Percentiles rank a stretch among this genome's conserved stretches.
phyloP scores from a whole-genome alignment of 2,113 vertebrate species.

The Microtus pennsylvanicus region DNA sequence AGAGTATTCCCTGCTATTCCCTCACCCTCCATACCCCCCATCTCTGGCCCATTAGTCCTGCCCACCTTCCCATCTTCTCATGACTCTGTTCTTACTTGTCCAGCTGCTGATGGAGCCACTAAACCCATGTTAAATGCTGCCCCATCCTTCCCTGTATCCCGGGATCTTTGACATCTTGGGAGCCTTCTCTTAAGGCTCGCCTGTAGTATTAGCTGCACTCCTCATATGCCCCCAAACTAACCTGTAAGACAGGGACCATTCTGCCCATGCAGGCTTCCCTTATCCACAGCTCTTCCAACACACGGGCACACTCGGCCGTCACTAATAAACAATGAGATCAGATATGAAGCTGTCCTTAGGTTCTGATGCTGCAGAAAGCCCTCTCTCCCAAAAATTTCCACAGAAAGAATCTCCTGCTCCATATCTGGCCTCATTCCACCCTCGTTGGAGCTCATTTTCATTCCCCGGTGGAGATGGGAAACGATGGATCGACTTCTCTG shows the following conservation, averaged over 20 bases:
- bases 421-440: not conserved
- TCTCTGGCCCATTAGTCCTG: too few species aligned
- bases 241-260: not conserved
- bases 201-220: not conserved
- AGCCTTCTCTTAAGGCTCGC: not conserved
- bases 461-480: conserved; percentile 23
- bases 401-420: conserved; percentile 32
- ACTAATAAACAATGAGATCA: not conserved
- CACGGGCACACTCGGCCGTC: accelerated
- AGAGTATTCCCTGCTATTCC: not conserved
- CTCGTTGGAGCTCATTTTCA: not conserved
- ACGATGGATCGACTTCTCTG: conserved; percentile 7
- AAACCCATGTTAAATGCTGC: not conserved
- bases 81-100: not conserved
- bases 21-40: too few species aligned
- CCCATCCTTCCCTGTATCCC: not conserved
- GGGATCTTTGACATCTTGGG: not conserved
- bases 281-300: not conserved
- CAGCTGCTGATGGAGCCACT: not conserved
- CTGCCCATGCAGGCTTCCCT: not conserved
- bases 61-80: not conserved
- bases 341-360: not conserved
- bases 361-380: not conserved
- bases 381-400: not conserved
- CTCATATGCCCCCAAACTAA: accelerated